A percentile compares a stretch with the other conserved stretches of the same genome.
Evolutionary conservation across 2,888 invertebrate genomes (phyloP).

Genomic region (Brachyptera risi): DNA sequence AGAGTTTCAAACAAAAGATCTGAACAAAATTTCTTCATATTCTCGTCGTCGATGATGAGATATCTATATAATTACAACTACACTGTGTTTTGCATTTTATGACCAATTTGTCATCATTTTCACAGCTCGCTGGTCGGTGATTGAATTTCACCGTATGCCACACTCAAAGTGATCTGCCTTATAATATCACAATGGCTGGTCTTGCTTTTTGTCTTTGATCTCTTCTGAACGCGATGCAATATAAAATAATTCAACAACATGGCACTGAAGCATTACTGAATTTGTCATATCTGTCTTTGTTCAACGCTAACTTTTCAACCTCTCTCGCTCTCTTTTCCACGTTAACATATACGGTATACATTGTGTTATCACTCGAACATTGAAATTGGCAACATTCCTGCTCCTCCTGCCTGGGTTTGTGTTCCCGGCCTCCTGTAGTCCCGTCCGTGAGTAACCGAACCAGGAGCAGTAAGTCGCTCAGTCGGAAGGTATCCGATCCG

Average conservation of each 20-base stretch:
- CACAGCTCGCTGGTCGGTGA: background rate
- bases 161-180: background rate
- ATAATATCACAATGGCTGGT: slow-evolving; percentile 9
- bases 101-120: slow-evolving; percentile 7
- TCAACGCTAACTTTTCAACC: too few relatives aligned
- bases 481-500: slow-evolving; percentile 25
- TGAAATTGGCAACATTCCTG: slow-evolving; percentile 32
- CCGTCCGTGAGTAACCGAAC: background rate
- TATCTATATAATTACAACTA: too few relatives aligned
- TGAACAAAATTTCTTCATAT: too few relatives aligned
- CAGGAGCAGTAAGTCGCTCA: background rate
- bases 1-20: background rate
- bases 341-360: background rate
- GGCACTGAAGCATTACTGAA: too few relatives aligned
- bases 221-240: slow-evolving; percentile 1
- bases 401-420: slow-evolving; percentile 14
- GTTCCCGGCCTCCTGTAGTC: slow-evolving; percentile 23
- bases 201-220: slow-evolving; percentile 13
- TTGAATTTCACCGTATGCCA: background rate
- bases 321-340: slow-evolving; percentile 13
- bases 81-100: slow-evolving; percentile 4
- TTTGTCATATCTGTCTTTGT: too few relatives aligned
- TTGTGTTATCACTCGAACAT: slow-evolving; percentile 10
- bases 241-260: slow-evolving; percentile 27
- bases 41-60: too few relatives aligned